Base-by-base conservation (phyloP, 2,113 vertebrate genomes). In the Nibea albiflora region DNA sequence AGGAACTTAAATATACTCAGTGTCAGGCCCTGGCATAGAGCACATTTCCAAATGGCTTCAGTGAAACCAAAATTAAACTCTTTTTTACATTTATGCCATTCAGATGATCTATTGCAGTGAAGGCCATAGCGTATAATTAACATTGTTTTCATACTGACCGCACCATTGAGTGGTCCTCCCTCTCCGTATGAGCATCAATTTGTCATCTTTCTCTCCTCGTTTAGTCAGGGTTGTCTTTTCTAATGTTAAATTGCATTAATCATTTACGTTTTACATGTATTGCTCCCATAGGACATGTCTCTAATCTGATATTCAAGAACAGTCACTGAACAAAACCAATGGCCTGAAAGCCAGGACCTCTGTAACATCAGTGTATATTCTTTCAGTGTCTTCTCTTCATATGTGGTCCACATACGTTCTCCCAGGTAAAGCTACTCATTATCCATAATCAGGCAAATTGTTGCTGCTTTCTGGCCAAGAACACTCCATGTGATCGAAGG, bases 361-460 rank as follows among this genome's bases (percentile, higher is more conserved):
- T 57, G 31, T 24, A 11, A 65, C 15, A 24, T 73, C 6, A 57
- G 16, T 63, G 46, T 24, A 10, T 1, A 73, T 50, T 46, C 0
- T 64, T 52, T 31, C 20, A 39, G 47, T 67, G n/a, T 24, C 28
- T 76, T 65, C 42, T 14, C 39, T 9, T 57, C 19, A 81, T 57
- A 69, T 56, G 42, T 11, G 28, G 73, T 54, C 72, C 70, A n/a
- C 42, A 20, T 12, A 53, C 10, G 26, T 17, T 71, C 52, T 49
- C 39, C 56, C 54, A 76, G 3, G 2, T 14, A 68, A 61, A 44
- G 56, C 19, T 64, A 72, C 66, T 70, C 14, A 35, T 69, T 76
- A 57, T 61, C 52, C 17, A 31, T 31, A 42, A 75, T 83, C 64
- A 60, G 64, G 60, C 73, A 66, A 22, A 65, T n/a, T 2, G 11